Evolutionary conservation across 1,140 invertebrate genomes (phyloP), one percentile per base, ranked within the genome.

Genomic region (Tetramorium parvispinum): DNA sequence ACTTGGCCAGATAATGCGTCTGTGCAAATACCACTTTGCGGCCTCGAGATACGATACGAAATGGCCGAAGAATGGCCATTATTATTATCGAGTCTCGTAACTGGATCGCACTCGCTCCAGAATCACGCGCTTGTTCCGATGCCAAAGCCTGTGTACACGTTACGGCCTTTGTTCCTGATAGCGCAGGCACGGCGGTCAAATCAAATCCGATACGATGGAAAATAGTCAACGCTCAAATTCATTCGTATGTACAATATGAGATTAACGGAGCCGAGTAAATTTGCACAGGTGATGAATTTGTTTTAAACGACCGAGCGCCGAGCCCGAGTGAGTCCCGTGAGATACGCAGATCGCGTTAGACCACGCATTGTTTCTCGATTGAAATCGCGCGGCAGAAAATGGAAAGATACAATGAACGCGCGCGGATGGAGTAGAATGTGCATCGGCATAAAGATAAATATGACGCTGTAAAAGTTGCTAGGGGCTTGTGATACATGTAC

Each of bases 391-490:
- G 51, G 53, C 66, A 82, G 21, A 40, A 82, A 71, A 73, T 82
- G 59, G 66, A 21, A 82, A 71, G 51, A 73, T 2, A 16, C 11
- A 6, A 5, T 10, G 6, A 11, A 75, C 40, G 11, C 37, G 18
- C 13, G n/a, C 46, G 59, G n/a, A 32, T 32, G 3, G 32, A 3
- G 21, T n/a, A 7, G 46, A 0, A 18, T 10, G 43, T 10, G 27
- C n/a, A 24, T 24, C 49, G 53, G 43, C n/a, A 83, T 83, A 83
- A 83, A 75, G 79, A 83, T 83, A 49, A 49, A 83, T 73, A 75
- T 75, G n/a, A 73, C n/a, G 65, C 49, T 55, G 65, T 70, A 24
- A 73, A 75, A 89, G 59, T 85, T 57, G 49, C 27, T 32, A 63
- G 24, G 32, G 37, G 13, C 18, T n/a, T 37, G 24, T 87, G 89